A percentile compares a stretch with the other conserved stretches of the same genome.
Evolutionary conservation across 1,140 invertebrate genomes (phyloP).

Genomic region (Delia radicum): DNA sequence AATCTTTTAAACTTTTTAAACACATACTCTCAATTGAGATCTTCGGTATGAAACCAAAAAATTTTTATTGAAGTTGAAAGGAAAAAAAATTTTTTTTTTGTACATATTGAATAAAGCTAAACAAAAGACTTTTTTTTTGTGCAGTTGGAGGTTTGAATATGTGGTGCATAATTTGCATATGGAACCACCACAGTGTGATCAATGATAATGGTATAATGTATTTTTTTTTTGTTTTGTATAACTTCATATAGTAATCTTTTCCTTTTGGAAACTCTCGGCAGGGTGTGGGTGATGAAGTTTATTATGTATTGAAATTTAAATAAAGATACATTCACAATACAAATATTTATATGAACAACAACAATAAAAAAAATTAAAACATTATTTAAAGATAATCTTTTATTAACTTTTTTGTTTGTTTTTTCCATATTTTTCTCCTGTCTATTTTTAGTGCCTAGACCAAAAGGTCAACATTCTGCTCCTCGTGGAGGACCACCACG

Average conservation of each 20-base stretch:
- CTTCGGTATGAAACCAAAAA: neutral
- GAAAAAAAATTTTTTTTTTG: neutral
- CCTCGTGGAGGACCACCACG: conserved; percentile 83
- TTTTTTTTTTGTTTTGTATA: neutral
- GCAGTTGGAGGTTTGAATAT: conserved; percentile 24
- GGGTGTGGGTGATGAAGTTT: conserved; percentile 24
- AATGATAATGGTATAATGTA: neutral
- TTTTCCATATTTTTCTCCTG: conserved; percentile 23
- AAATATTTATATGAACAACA: neutral
- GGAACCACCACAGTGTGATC: conserved; percentile 35
- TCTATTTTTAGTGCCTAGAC: conserved; percentile 62
- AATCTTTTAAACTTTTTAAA: conserved; percentile 32
- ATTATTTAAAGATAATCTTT: conserved; percentile 4
- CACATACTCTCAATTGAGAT: conserved; percentile 48
- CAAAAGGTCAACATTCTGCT: conserved; percentile 85
- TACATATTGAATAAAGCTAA: neutral
- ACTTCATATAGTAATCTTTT: neutral
- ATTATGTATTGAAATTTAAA: neutral
- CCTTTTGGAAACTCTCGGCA: neutral
- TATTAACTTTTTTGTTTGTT: conserved; percentile 17
- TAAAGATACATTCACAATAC: neutral
- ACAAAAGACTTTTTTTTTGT: neutral
- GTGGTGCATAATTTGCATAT: conserved; percentile 50
- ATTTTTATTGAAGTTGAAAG: conserved; percentile 24
- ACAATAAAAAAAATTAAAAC: neutral